Base-by-base conservation (phyloP, 2,888 invertebrate species). In the Epinotia demarniana region DNA sequence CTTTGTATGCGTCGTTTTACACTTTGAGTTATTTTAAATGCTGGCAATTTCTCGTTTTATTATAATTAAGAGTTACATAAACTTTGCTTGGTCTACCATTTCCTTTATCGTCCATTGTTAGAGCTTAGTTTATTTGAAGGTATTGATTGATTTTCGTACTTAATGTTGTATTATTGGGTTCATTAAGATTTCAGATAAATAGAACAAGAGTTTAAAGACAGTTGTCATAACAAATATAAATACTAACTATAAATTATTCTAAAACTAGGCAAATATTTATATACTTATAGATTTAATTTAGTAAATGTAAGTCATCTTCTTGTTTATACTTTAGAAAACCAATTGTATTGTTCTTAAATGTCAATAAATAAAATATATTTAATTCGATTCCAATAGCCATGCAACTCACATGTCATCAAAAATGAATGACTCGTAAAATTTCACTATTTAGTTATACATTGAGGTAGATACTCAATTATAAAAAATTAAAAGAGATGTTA, bases 41-140 rank as follows among this genome's bases (percentile, higher is more conserved):
- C 68, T 46, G 58, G 46, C n/a, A n/a, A n/a, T 60, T 46, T 60
- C 43, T 46, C 58, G 13, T 64, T 60, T 69, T 46, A 46, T 23
- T 46, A n/a, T n/a, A 60, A 69, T 69, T 19, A 69, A 46, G 46
- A n/a, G 27, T 58, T 60, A 16, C 39, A 69, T 60, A 60, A 27
- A 60, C 16, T 58, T 58, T 46, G 11, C 16, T 69, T 46, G 3
- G n/a, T 27, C 27, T 39, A 55, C 57, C 33, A 12, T 9, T 27
- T 58, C 3, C 46, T n/a, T 60, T 23, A 69, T 69, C 46, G 39
- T 39, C 39, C 39, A 67, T 67, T 67, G 67, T 67, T 55, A 12
- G 39, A 57, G 16, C 33, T 55, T 57, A 11, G 13, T 27, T 33
- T 16, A 33, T 13, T 53, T 53, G 4, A 27, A 27, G 3, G 43